Base-by-base conservation (phyloP, 1,140 invertebrate genomes). In the Diorhabda sublineata region DNA sequence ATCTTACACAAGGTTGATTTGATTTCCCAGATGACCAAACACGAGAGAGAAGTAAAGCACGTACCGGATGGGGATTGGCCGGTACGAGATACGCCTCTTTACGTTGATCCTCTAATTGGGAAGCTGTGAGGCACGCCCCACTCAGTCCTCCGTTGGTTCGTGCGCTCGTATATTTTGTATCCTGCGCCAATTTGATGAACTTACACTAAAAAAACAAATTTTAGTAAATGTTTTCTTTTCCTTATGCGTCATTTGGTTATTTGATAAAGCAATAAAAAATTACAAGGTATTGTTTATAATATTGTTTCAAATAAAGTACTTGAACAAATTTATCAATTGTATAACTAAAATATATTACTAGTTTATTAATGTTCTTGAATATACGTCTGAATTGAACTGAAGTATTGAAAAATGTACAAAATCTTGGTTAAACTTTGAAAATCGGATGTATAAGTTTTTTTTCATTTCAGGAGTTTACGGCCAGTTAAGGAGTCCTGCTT, bases 401-500 rank as follows among this genome's bases (percentile, higher is more conserved):
- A 26, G 26, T 26, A 26, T 26, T 26, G 26, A 26, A 26, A 26
- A 26, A 26, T 26, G 26, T 26, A 26, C 26, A 26, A 26, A 26
- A 26, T 26, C 26, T 26, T 26, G 26, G 1, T 26, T 26, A 26
- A 1, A 26, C 26, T 26, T 26, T 26, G 26, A 26, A 1, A 26
- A 26, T 26, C 26, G 26, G 26, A 26, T 26, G 26, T 26, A 26
- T 26, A 26, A 26, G 26, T 26, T 26, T 26, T 26, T 69, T 60
- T 67, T 43, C n/a, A 26, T 74, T 72, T 11, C 58, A 86, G 85
- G 85, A 69, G 84, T 83, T 58, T 86, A 85, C 78, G 84, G 83
- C 70, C 82, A 84, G 76, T 76, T 85, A 66, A 82, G 84, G 67
- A 85, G 85, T 78, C 84, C 84, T 58, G 82, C 83, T 59, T 85